phyloP scores from a whole-genome alignment of 1,140 invertebrate species.

The Pogonomyrmex barbatus region DNA sequence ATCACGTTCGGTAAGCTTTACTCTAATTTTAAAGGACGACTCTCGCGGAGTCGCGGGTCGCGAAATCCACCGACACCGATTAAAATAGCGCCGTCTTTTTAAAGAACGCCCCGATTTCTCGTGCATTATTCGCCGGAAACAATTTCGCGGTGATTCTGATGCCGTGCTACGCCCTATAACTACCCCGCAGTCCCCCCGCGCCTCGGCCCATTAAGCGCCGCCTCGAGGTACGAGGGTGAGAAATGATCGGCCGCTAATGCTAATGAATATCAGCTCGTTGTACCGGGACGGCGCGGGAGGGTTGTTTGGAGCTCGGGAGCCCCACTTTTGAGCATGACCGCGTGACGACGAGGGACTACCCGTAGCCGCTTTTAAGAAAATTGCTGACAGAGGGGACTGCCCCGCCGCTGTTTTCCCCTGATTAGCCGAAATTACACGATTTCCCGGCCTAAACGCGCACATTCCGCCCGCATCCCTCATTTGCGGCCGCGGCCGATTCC shows the following conservation, averaged over 20 bases:
- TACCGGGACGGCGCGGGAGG: slow-evolving; percentile 70
- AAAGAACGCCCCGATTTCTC: slow-evolving; percentile 62
- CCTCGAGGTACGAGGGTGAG: slow-evolving; percentile 76
- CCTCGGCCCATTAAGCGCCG: slow-evolving; percentile 76
- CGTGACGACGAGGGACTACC: slow-evolving; percentile 56
- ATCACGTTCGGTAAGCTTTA: slow-evolving; percentile 20
- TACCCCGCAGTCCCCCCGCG: slow-evolving; percentile 31
- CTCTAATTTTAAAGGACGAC: slow-evolving; percentile 10
- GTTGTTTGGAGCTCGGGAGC: slow-evolving; percentile 72
- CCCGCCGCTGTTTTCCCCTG: slow-evolving; percentile 74
- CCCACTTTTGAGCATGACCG: slow-evolving; percentile 50
- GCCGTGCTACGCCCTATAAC: slow-evolving; percentile 42
- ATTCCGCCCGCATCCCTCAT: background rate
- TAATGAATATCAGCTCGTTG: slow-evolving; percentile 82
- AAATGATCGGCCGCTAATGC: slow-evolving; percentile 82
- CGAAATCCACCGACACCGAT: slow-evolving; percentile 43
- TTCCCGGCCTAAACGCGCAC: slow-evolving; percentile 69
- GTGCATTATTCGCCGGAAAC: slow-evolving; percentile 70
- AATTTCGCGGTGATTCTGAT: slow-evolving; percentile 73
- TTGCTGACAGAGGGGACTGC: slow-evolving; percentile 76
- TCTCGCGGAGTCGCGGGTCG: background rate
- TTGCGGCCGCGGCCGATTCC: slow-evolving; percentile 26
- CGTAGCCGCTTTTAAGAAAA: slow-evolving; percentile 81
- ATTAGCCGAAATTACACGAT: slow-evolving; percentile 81
- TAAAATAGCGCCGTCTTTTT: slow-evolving; percentile 54